A percentile compares a stretch with the other conserved stretches of the same genome.
phyloP scores from a whole-genome alignment of 2,888 invertebrate genomes.

The Eulithis prunata region DNA sequence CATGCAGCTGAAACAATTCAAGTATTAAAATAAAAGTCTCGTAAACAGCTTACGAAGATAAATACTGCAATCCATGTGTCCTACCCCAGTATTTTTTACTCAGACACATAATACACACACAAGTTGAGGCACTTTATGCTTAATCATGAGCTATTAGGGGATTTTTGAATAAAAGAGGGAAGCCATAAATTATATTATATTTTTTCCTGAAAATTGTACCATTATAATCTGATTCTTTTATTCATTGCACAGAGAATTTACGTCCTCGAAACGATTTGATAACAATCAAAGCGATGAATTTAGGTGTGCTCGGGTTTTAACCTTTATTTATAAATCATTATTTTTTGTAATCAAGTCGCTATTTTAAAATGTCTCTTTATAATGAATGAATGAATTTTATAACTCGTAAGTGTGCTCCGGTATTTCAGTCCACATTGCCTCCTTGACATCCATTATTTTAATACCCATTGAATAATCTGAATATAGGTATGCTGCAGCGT shows the following conservation, averaged over 20 bases:
- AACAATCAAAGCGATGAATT: constrained; percentile 34
- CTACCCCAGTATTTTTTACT: constrained; percentile 36
- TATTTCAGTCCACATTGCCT: too few species aligned
- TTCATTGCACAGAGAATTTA: constrained; percentile 48
- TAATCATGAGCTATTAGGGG: constrained; percentile 62
- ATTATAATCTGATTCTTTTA: constrained; percentile 53
- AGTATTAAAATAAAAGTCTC: constrained; percentile 21
- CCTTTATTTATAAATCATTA: not conserved
- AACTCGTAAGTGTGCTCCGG: not conserved
- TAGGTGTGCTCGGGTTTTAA: constrained; percentile 1
- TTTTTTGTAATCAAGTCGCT: not conserved
- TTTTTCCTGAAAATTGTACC: constrained; percentile 54
- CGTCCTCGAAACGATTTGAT: constrained; percentile 37
- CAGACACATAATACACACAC: constrained; percentile 40
- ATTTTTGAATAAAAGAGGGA: constrained; percentile 54
- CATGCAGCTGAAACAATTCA: not conserved
- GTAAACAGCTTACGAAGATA: constrained; percentile 28
- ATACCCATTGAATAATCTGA: too few species aligned
- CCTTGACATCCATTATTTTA: too few species aligned
- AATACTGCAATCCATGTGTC: constrained; percentile 30
- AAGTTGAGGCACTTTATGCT: constrained; percentile 52
- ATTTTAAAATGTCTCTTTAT: not conserved
- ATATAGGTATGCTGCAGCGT: not conserved
- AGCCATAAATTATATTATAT: constrained; percentile 55
- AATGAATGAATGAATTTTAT: not conserved